These are phyloP conservation scores for Toxonevra muliebris DNA, from an alignment of 2,888 invertebrate genomes.

Conservation along the genomic window DNA sequence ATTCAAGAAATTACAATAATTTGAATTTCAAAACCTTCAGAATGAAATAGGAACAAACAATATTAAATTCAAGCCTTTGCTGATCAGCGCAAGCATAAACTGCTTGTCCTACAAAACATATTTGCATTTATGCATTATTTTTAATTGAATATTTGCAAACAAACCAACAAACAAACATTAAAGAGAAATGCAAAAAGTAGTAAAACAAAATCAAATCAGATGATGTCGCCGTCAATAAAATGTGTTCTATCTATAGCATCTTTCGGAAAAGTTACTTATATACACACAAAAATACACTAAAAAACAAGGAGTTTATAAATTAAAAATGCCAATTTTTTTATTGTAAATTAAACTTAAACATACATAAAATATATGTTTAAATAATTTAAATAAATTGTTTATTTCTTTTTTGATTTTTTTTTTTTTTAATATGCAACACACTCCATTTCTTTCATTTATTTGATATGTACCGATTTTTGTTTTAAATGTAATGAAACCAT, in stretches of 20 bases:
- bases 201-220: too few species aligned
- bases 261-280: too few species aligned
- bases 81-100: slow-evolving; percentile 10
- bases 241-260: too few species aligned
- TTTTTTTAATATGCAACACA: background rate
- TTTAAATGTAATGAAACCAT: slow-evolving; percentile 30
- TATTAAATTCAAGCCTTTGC: background rate
- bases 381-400: background rate
- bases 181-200: too few species aligned
- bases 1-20: background rate
- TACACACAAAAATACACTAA: too few species aligned
- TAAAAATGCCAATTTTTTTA: slow-evolving; percentile 40
- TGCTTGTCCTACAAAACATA: slow-evolving; percentile 24
- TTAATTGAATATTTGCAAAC: too few species aligned
- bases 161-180: too few species aligned
- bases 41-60: background rate
- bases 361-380: slow-evolving; percentile 30
- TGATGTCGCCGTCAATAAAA: too few species aligned
- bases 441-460: slow-evolving; percentile 1
- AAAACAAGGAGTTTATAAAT: too few species aligned
- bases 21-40: background rate
- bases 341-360: slow-evolving; percentile 37
- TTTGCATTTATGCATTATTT: slow-evolving; percentile 29
- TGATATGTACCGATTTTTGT: slow-evolving; percentile 16
- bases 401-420: too few species aligned